Evolutionary conservation across 2,797 vertebrate species (phyloP).

Genomic region (Aotus griseimembra): DNA sequence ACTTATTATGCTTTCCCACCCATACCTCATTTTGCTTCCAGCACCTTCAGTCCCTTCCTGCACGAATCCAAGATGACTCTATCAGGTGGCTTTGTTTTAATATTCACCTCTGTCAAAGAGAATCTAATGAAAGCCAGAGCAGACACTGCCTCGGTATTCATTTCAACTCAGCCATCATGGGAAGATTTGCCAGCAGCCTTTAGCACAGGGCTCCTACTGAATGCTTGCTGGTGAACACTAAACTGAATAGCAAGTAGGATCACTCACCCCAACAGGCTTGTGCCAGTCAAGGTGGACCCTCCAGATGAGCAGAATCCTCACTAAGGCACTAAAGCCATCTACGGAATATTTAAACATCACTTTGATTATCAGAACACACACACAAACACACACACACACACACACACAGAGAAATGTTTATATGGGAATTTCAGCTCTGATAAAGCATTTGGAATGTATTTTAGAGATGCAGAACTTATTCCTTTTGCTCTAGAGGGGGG

Average conservation of each 20-base stretch:
- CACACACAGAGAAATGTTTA: constrained; percentile 34
- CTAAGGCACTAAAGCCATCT: constrained; percentile 70
- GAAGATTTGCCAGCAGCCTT: constrained; percentile 71
- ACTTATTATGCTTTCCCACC: constrained; percentile 68
- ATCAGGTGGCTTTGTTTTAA: constrained; percentile 73
- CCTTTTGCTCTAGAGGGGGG: not conserved
- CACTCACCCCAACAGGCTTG: constrained; percentile 61
- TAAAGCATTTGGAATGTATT: constrained; percentile 46
- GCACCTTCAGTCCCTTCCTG: constrained; percentile 57
- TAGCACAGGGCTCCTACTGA: constrained; percentile 62
- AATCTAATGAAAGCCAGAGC: constrained; percentile 70
- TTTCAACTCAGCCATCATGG: constrained; percentile 61
- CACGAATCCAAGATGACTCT: constrained; percentile 70
- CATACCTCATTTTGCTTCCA: constrained; percentile 66
- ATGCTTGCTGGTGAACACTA: constrained; percentile 72
- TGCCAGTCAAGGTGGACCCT: constrained; percentile 29
- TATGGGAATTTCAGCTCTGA: constrained; percentile 40
- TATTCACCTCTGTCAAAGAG: constrained; percentile 66
- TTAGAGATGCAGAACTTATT: not conserved
- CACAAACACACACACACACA: not conserved
- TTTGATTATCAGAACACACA: constrained; percentile 74
- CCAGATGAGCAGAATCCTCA: not conserved
- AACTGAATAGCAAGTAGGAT: constrained; percentile 70
- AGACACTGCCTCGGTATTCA: constrained; percentile 69
- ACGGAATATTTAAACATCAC: constrained; percentile 80